Evolutionary conservation across 2,113 vertebrate genomes (phyloP), one percentile per base, ranked within the genome.

Genomic region (Okapia johnstoni): DNA sequence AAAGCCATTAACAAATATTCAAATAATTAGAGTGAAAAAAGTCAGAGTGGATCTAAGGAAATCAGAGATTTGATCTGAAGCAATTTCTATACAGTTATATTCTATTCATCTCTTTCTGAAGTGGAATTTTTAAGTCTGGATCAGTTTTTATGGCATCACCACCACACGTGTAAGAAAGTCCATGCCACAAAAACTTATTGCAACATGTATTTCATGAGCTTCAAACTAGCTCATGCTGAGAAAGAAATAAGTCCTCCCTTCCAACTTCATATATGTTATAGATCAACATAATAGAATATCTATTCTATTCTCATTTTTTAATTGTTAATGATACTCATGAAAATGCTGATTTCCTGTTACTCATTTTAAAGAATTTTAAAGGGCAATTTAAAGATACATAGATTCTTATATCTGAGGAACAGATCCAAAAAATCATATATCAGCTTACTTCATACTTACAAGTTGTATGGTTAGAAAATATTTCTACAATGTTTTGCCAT

Each of bases 381-480:
- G 48, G 60, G 43, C 33, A 94, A 79, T 79, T 92, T 86, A n/a
- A n/a, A n/a, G n/a, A 89, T 63, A 91, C 76, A 50, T 79, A 14
- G 23, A 63, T 84, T 90, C 13, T 86, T 90, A 11, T 40, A 92
- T 91, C 33, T 91, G 40, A 91, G 63, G 11, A 92, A 63, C 26
- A 90, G 55, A 79, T 14, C n/a, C 58, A 28, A 91, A 94, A 57
- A 85, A 60, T 61, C 60, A 94, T 52, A n/a, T 73, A 85, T 88
- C 57, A 89, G 43, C 8, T 96, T 96, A 88, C 95, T 96, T 95
- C 26, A 57, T 90, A 77, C 26, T 96, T 90, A 85, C 6, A 28
- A 90, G 48, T 96, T 93, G 94, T 76, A 79, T 21, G 16, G 25
- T 94, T 94, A 85, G 30, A 96, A 95, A 92, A 40, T 76, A 94